Percentiles rank a stretch among this genome's conserved stretches.
phyloP scores from a whole-genome alignment of 2,113 vertebrate species.

The Labrus mixtus region DNA sequence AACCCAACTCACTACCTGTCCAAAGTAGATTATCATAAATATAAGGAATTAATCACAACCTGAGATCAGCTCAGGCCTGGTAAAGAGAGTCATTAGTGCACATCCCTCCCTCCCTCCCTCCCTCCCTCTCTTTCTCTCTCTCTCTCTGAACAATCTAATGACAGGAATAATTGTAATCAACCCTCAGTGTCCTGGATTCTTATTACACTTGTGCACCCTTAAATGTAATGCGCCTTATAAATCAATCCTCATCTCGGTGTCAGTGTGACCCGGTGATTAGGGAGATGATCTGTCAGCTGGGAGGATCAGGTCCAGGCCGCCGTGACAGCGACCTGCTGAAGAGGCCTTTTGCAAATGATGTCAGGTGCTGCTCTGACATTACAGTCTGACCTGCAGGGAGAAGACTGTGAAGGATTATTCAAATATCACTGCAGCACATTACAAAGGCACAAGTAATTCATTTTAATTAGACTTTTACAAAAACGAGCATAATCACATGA shows the following conservation, averaged over 20 bases:
- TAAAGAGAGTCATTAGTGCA: too few relatives aligned
- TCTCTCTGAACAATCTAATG: constrained; percentile 31
- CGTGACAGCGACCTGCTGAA: constrained; percentile 43
- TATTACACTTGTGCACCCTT: constrained; percentile 52
- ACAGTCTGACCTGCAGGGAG: constrained; percentile 23
- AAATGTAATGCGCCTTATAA: constrained; percentile 55
- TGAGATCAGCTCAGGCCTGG: constrained; percentile 1
- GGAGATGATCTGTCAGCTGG: constrained; percentile 40
- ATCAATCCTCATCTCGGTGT: constrained; percentile 61
- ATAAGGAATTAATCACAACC: constrained; percentile 16
- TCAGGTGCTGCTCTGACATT: constrained; percentile 46
- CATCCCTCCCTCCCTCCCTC: not conserved
- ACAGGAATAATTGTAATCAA: constrained; percentile 42
- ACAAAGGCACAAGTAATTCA: not conserved
- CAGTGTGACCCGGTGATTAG: constrained; percentile 67
- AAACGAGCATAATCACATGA: not conserved
- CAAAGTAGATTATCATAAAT: too few relatives aligned
- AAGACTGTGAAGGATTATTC: constrained; percentile 29
- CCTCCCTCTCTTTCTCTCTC: not conserved
- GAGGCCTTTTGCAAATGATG: constrained; percentile 51
- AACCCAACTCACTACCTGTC: too few relatives aligned
- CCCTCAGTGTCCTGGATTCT: constrained; percentile 47
- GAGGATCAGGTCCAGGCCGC: constrained; percentile 40
- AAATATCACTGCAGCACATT: constrained; percentile 4
- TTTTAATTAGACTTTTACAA: not conserved